phyloP scores from a whole-genome alignment of 2,113 vertebrate genomes.

The Oceanites oceanicus region DNA sequence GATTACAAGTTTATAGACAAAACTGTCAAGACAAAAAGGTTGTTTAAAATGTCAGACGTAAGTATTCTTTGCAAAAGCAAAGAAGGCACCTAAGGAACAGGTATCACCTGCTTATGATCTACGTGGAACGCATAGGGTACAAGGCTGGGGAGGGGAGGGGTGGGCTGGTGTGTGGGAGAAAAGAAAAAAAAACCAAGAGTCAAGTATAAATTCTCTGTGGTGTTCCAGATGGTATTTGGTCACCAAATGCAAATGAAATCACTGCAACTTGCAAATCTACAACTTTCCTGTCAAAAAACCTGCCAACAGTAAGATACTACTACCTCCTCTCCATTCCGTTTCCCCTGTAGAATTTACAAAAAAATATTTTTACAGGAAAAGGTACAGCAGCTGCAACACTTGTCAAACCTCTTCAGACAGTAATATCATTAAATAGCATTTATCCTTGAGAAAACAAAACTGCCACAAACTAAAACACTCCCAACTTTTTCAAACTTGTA shows the following conservation, averaged over 20 bases:
- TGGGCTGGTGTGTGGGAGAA: neutral
- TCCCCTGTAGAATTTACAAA: neutral
- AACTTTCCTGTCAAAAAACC: neutral
- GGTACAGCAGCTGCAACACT: neutral
- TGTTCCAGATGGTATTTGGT: conserved; percentile 25
- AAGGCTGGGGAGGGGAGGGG: no score
- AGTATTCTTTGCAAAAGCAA: neutral
- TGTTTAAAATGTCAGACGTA: neutral
- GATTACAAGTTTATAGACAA: neutral
- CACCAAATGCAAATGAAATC: conserved; percentile 18
- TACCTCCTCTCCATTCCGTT: neutral
- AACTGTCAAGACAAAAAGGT: neutral
- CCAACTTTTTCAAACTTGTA: neutral
- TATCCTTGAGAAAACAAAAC: neutral
- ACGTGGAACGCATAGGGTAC: neutral
- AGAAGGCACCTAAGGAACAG: neutral
- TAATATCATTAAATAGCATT: neutral
- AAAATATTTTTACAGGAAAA: neutral
- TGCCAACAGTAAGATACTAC: neutral
- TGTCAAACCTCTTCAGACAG: neutral
- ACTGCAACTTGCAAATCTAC: neutral
- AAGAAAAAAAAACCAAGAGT: neutral
- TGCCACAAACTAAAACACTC: neutral
- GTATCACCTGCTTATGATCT: neutral
- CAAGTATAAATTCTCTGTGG: neutral